Evolutionary conservation across 1,140 invertebrate genomes (phyloP).

Genomic region (Chrysoperla carnea): DNA sequence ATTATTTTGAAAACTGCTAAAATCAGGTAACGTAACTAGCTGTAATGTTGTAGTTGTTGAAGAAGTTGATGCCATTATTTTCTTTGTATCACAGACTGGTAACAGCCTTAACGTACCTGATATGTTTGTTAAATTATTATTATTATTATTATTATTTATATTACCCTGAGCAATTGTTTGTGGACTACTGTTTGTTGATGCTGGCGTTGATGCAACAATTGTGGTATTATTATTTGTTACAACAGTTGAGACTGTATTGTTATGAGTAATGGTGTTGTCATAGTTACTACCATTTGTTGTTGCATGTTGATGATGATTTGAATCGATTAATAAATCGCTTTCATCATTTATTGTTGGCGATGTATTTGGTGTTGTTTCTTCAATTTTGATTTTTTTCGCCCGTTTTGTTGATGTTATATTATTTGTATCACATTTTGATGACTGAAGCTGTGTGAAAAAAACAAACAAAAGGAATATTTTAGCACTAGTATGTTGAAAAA

Average conservation of each 20-base stretch:
- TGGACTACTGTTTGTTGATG: constrained; percentile 12
- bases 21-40: constrained; percentile 22
- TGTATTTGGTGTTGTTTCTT: not conserved
- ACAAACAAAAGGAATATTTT: too few species aligned
- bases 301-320: not conserved
- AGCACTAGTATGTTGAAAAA: too few species aligned
- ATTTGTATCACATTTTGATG: constrained; percentile 7
- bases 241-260: too few species aligned
- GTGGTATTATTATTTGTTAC: too few species aligned
- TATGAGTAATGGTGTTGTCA: too few species aligned
- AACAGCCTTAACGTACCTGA: too few species aligned
- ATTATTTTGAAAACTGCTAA: constrained; percentile 19
- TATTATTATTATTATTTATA: too few species aligned
- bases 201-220: not conserved
- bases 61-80: not conserved
- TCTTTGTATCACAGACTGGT: not conserved
- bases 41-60: constrained; percentile 1
- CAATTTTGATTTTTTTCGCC: not conserved
- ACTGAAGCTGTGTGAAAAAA: constrained; percentile 3
- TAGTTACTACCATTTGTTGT: too few species aligned
- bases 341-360: not conserved
- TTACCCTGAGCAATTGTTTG: constrained; percentile 1
- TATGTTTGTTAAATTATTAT: too few species aligned
- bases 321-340: not conserved
- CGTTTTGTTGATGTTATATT: not conserved